Evolutionary conservation across 2,113 vertebrate species (phyloP).

Genomic region (Charina bottae): DNA sequence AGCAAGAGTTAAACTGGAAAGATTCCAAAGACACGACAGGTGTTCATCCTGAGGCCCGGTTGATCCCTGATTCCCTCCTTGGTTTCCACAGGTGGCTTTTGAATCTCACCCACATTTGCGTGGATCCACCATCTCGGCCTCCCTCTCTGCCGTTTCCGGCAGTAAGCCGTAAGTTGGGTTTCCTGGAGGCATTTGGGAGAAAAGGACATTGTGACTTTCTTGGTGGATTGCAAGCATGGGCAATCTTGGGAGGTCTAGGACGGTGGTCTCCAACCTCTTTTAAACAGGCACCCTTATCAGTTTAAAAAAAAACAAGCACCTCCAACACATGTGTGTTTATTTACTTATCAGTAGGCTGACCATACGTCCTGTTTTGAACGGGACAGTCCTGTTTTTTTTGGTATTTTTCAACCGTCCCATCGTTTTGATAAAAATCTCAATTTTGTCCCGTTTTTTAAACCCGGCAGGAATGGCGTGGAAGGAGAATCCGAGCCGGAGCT

Average conservation of each 20-base stretch:
- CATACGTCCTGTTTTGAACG: no score
- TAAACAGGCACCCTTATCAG: no score
- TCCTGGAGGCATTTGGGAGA: neutral
- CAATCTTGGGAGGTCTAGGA: neutral
- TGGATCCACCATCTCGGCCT: slow-evolving; percentile 78
- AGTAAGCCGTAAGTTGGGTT: slow-evolving; percentile 85
- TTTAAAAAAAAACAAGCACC: no score
- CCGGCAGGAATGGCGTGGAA: no score
- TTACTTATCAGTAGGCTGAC: no score
- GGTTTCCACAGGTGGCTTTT: slow-evolving; percentile 74
- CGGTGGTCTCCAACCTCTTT: neutral
- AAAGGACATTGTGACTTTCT: no score
- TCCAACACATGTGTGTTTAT: no score
- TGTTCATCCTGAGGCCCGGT: neutral
- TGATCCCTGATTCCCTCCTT: neutral
- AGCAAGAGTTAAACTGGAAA: neutral
- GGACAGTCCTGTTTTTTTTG: no score
- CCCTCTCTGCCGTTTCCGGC: slow-evolving; percentile 79
- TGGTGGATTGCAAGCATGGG: neutral
- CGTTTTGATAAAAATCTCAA: no score
- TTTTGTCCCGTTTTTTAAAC: no score
- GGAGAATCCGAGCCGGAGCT: no score
- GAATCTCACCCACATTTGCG: slow-evolving; percentile 88
- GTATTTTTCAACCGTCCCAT: no score
- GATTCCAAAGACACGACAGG: neutral